Evolutionary conservation across 2,888 invertebrate genomes (phyloP).

Genomic region (Nemapogon koenigi): DNA sequence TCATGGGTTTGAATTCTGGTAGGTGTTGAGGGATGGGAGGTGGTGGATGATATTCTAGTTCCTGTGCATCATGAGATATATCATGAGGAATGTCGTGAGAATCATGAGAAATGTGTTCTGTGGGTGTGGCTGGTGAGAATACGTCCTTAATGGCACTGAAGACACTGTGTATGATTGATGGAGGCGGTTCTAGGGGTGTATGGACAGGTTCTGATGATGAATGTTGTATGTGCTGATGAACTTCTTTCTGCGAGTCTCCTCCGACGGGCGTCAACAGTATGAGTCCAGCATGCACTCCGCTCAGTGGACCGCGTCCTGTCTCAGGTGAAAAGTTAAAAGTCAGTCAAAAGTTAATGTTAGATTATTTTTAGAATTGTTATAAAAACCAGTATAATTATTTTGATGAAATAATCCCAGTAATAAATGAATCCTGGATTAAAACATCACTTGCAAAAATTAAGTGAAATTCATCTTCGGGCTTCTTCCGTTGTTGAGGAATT

Average conservation of each 20-base stretch:
- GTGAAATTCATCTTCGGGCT: no score
- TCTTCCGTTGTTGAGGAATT: no score
- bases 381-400: no score
- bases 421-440: no score
- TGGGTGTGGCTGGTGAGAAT: constrained; percentile 26
- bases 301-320: constrained; percentile 52
- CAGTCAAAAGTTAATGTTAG: constrained; percentile 25
- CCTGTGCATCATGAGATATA: constrained; percentile 10
- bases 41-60: constrained; percentile 31
- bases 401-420: no score
- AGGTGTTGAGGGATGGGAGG: constrained; percentile 32
- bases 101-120: constrained; percentile 8
- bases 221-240: constrained; percentile 22
- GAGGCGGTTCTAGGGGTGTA: constrained; percentile 44
- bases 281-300: constrained; percentile 52
- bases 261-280: constrained; percentile 51
- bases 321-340: constrained; percentile 40
- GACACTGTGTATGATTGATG: constrained; percentile 42
- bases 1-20: constrained; percentile 39
- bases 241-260: constrained; percentile 29
- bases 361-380: no score
- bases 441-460: no score
- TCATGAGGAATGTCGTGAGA: constrained; percentile 13
- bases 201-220: constrained; percentile 21
- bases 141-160: constrained; percentile 49